Conservation (phyloP, 2,797 vertebrate genomes). For the Galagoides demidoff region DNA sequence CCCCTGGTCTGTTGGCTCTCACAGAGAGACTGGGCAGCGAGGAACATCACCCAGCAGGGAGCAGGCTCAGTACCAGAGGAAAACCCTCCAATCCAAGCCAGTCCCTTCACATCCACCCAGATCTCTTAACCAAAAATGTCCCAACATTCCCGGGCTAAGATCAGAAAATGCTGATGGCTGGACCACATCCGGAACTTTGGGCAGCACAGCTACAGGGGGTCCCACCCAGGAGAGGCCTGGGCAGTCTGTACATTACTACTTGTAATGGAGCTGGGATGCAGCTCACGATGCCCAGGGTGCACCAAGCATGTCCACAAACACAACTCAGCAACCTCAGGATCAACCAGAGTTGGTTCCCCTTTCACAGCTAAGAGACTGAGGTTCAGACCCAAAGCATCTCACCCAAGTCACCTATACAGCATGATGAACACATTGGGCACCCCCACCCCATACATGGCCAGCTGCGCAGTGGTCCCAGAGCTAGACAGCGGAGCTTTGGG, state of each 20-base stretch:
- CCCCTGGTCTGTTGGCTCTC: too few species aligned
- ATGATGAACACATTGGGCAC: not conserved
- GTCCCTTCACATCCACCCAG: not conserved
- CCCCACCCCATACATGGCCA: not conserved
- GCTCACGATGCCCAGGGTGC: not conserved
- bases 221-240: not conserved
- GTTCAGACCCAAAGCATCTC: not conserved
- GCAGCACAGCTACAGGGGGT: not conserved
- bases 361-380: not conserved
- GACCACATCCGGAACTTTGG: not conserved
- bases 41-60: not conserved
- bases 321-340: not conserved
- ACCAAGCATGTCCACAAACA: not conserved
- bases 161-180: not conserved
- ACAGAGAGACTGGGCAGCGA: too few species aligned
- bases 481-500: not conserved
- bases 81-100: not conserved
- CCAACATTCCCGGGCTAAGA: not conserved
- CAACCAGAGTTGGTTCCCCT: not conserved
- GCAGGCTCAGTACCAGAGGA: accelerated
- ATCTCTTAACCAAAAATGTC: not conserved
- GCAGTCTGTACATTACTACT: not conserved
- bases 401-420: not conserved
- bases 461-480: not conserved
- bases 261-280: not conserved